A percentile compares a stretch with the other conserved stretches of the same genome.
These are phyloP conservation scores for Lerista edwardsae DNA, from an alignment of 2,797 vertebrate species.

Conservation along the genomic window DNA sequence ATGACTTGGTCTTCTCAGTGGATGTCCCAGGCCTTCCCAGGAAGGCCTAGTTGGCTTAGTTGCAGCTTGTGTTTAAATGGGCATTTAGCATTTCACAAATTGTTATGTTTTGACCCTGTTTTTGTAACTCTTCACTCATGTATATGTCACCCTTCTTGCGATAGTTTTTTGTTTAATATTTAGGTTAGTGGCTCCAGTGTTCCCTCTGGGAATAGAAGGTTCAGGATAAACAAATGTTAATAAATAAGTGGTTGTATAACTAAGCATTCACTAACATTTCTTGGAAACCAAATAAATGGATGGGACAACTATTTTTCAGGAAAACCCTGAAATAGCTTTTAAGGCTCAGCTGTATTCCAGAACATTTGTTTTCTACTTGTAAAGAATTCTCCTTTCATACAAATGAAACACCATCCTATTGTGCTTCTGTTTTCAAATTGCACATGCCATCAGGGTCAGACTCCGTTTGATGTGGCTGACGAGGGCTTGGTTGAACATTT, in stretches of 20 bases:
- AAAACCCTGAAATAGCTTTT: not conserved
- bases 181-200: too few species aligned
- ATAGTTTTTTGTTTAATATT: too few species aligned
- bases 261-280: not conserved
- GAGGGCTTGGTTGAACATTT: conserved; percentile 80
- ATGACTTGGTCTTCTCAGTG: too few species aligned
- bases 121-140: too few species aligned
- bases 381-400: not conserved
- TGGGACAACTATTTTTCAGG: not conserved
- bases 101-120: too few species aligned
- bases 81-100: too few species aligned
- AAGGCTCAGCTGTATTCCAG: not conserved
- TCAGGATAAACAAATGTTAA: too few species aligned
- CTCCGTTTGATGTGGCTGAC: conserved; percentile 79
- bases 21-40: too few species aligned
- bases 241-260: not conserved
- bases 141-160: too few species aligned
- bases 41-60: too few species aligned
- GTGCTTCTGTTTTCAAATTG: not conserved
- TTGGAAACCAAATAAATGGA: not conserved
- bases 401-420: not conserved
- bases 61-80: too few species aligned
- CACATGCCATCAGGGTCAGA: conserved; percentile 74
- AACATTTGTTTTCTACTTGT: not conserved
- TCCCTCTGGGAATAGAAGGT: too few species aligned